phyloP scores from a whole-genome alignment of 2,113 vertebrate species.

The Fregata magnificens region DNA sequence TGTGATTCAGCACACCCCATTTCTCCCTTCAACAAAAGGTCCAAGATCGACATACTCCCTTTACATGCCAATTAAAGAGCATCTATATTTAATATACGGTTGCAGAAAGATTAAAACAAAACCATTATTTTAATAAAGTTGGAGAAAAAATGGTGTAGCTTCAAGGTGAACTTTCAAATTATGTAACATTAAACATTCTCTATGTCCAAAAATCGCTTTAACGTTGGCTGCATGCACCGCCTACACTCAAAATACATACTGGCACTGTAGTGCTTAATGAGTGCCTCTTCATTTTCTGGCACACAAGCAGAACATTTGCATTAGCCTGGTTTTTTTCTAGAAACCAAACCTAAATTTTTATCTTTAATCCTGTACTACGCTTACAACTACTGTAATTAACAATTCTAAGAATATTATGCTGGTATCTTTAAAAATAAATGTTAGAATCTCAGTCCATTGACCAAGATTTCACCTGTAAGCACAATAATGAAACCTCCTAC shows the following conservation, averaged over 20 bases:
- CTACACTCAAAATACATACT: not conserved
- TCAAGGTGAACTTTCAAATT: not conserved
- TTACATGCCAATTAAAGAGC: not conserved
- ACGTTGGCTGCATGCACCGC: not conserved
- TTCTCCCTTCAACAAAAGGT: not conserved
- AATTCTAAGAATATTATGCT: not conserved
- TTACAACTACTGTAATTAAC: not conserved
- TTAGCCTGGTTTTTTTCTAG: not conserved
- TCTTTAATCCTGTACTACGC: not conserved
- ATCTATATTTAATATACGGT: not conserved
- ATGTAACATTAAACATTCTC: not conserved
- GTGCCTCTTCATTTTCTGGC: not conserved
- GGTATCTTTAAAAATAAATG: not conserved
- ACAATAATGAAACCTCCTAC: not conserved
- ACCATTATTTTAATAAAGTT: not conserved
- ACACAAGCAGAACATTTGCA: not conserved
- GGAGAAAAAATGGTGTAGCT: not conserved
- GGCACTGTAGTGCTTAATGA: not conserved
- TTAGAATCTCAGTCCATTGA: not conserved
- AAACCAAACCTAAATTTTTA: not conserved
- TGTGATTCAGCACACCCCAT: not conserved
- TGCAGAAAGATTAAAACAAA: not conserved
- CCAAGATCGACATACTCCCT: not conserved
- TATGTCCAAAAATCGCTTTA: not conserved
- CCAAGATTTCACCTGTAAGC: not conserved